Evolutionary conservation across 2,113 vertebrate species (phyloP), one percentile per base, ranked within the genome.

Genomic region (Dryoscopus gambensis): DNA sequence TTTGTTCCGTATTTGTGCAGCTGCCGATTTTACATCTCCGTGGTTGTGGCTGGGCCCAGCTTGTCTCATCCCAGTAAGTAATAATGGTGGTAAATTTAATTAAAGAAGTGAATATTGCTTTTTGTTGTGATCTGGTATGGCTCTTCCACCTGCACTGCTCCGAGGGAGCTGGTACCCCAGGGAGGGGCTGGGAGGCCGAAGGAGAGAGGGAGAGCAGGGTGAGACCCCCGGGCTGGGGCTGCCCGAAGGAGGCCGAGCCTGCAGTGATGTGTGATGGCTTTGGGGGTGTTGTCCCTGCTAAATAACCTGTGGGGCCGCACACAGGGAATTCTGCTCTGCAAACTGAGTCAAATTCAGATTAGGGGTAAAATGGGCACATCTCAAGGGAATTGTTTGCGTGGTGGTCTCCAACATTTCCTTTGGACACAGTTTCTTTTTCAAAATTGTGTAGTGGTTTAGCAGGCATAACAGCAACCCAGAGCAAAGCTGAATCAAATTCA

Each of bases 191-290:
- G 13, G 56, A 5, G 64, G 69, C 30, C 55, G 70, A 3, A 2
- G 42, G 73, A 13, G 6, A 24, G 15, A 40, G 27, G 23, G 10
- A 7, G 24, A 15, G 40, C 60, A 44, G 60, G 4, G 53, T 4
- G 53, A 25, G 27, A 14, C 4, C 31, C 55, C 56, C 56, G 8
- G 5, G 8, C 55, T 3, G 5, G 22, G 21, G 47, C 2, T 28
- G 9, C 20, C 57, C 33, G 7, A 13, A 17, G 53, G 21, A 31
- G 44, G 8, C 28, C 0, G 13, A 49, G 37, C 15, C 69, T n/a
- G 53, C 30, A 7, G 15, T 0, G 35, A 1, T 2, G 23, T 11
- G 3, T 1, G 46, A 4, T 17, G 56, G 39, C n/a, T 14, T 3
- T 27, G 71, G 19, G 22, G 30, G 35, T 3, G 11, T 6, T 27